phyloP scores from a whole-genome alignment of 2,888 invertebrate species.

The Acleris sparsana region DNA sequence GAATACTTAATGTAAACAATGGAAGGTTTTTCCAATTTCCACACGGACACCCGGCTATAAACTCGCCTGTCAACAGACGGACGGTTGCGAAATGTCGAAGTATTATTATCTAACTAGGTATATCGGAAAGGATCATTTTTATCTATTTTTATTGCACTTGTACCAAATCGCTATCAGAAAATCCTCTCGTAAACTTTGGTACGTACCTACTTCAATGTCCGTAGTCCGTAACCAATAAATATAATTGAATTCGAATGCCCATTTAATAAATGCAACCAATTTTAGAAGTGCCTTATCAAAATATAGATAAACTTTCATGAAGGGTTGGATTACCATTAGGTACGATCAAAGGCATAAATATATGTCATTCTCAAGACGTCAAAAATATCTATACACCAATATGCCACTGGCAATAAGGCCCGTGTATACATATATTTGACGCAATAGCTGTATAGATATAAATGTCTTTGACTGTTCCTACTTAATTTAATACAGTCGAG shows the following conservation, averaged over 20 bases:
- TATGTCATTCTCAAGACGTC: no score
- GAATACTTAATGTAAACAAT: not conserved
- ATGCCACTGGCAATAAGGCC: no score
- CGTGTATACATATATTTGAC: no score
- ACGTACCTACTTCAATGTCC: not conserved
- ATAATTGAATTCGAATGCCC: not conserved
- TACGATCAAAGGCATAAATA: no score
- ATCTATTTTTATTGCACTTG: slow-evolving; percentile 31
- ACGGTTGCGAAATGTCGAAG: not conserved
- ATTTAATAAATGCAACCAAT: no score
- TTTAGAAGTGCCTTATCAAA: no score
- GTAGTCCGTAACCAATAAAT: not conserved
- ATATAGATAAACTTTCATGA: no score
- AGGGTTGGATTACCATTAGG: no score
- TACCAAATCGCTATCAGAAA: slow-evolving; percentile 25
- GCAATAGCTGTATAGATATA: no score
- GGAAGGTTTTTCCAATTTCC: not conserved
- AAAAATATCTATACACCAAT: no score
- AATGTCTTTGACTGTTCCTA: no score
- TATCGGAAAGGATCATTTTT: slow-evolving; percentile 20
- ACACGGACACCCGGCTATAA: not conserved
- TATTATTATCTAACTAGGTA: not conserved
- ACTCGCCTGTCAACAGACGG: not conserved
- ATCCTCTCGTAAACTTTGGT: slow-evolving; percentile 10
- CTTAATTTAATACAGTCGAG: no score